Conservation (phyloP, 1,140 invertebrate genomes). For the Drosophila leontia region DNA sequence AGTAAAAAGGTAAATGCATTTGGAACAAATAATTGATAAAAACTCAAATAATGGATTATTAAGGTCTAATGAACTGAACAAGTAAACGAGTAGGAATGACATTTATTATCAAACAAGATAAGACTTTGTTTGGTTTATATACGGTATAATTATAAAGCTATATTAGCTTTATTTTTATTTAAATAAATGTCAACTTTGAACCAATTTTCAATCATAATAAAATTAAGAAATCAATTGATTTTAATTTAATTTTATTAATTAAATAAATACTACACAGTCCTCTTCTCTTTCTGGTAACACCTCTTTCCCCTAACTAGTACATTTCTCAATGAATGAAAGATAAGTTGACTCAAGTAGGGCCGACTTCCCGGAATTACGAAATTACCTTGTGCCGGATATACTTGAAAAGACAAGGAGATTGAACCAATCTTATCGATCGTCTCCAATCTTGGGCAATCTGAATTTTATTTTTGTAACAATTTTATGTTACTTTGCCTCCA, state of each 20-base stretch:
- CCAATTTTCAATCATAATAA: not conserved
- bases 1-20: not conserved
- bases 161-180: no score
- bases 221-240: no score
- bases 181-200: no score
- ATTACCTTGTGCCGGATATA: not conserved
- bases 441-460: not conserved
- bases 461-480: not conserved
- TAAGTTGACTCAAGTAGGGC: not conserved
- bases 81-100: not conserved
- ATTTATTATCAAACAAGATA: not conserved
- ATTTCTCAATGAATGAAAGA: constrained; percentile 8
- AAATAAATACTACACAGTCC: not conserved
- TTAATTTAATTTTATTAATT: not conserved
- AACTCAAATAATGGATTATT: not conserved
- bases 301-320: not conserved
- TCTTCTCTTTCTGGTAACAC: not conserved
- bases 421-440: not conserved
- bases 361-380: constrained; percentile 3
- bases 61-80: not conserved
- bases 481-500: no score
- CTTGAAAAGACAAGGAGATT: not conserved
- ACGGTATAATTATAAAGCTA: not conserved
- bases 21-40: not conserved
- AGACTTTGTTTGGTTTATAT: not conserved